Percentiles rank a stretch among this genome's conserved stretches.
Conservation (phyloP, 2,888 invertebrate species). For the Drosophila mercatorum region DNA sequence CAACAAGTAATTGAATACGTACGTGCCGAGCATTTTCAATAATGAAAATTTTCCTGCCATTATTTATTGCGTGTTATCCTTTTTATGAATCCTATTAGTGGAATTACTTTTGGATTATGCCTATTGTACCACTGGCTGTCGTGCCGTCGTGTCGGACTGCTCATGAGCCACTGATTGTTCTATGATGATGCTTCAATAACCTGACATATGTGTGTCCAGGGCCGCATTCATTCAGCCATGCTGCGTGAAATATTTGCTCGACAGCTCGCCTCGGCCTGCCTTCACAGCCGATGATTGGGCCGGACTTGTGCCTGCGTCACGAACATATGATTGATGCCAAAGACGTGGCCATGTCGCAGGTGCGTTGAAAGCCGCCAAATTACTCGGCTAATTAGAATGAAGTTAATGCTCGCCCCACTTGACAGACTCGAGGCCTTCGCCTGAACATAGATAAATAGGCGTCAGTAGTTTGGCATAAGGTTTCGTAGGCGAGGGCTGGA, state of each 20-base stretch:
- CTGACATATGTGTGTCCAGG: background rate
- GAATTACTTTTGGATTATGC: slow-evolving; percentile 68
- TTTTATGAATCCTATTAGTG: slow-evolving; percentile 81
- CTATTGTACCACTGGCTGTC: slow-evolving; percentile 33
- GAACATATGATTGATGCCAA: slow-evolving; percentile 58
- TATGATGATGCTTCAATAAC: slow-evolving; percentile 21
- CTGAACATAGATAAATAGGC: background rate
- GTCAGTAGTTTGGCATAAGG: background rate
- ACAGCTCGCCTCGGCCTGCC: background rate
- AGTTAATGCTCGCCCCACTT: slow-evolving; percentile 8
- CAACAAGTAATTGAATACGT: slow-evolving; percentile 83
- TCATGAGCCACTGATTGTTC: slow-evolving; percentile 44
- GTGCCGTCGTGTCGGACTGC: slow-evolving; percentile 1
- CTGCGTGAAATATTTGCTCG: background rate
- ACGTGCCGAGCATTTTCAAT: slow-evolving; percentile 81
- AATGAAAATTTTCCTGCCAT: slow-evolving; percentile 63
- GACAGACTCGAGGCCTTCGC: background rate
- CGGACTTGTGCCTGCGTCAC: slow-evolving; percentile 8
- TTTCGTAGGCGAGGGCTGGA: background rate
- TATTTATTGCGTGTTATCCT: slow-evolving; percentile 80
- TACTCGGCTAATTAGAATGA: slow-evolving; percentile 57
- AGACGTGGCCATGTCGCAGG: slow-evolving; percentile 42
- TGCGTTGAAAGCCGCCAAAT: slow-evolving; percentile 44
- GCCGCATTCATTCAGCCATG: background rate
- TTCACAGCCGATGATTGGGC: background rate